phyloP scores from a whole-genome alignment of 2,797 vertebrate genomes.

The Myotis pilosus region DNA sequence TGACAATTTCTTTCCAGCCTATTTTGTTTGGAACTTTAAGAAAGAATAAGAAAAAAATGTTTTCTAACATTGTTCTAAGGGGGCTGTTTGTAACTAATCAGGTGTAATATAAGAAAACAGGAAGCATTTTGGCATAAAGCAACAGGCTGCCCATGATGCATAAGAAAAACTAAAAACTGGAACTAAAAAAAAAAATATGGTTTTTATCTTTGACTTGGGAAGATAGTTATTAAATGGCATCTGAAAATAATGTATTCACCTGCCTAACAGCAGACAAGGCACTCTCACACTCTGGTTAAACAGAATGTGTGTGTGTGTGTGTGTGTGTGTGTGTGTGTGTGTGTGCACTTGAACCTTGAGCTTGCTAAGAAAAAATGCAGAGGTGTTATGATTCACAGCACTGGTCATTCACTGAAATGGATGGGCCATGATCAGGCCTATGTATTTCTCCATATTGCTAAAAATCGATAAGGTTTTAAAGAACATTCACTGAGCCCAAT shows the following conservation, averaged over 20 bases:
- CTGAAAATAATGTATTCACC: background rate
- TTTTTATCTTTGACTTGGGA: background rate
- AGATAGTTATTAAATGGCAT: background rate
- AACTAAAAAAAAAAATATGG: background rate
- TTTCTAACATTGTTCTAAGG: background rate
- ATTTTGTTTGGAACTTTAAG: background rate
- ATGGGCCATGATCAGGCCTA: background rate
- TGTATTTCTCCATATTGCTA: background rate
- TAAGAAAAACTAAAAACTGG: background rate
- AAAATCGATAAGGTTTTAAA: background rate
- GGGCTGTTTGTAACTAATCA: background rate
- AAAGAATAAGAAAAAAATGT: background rate
- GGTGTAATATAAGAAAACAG: background rate
- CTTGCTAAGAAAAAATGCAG: background rate
- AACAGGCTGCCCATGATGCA: background rate
- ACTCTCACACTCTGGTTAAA: background rate
- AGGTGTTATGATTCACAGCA: background rate
- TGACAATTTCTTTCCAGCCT: background rate
- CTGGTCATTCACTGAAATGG: background rate
- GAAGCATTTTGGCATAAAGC: background rate
- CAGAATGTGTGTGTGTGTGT: background rate
- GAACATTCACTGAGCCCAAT: background rate
- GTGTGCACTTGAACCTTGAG: background rate
- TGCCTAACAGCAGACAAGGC: background rate
- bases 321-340: background rate